Evolutionary conservation across 1,140 invertebrate species (phyloP).

Genomic region (Drosophila nigromelanica): DNA sequence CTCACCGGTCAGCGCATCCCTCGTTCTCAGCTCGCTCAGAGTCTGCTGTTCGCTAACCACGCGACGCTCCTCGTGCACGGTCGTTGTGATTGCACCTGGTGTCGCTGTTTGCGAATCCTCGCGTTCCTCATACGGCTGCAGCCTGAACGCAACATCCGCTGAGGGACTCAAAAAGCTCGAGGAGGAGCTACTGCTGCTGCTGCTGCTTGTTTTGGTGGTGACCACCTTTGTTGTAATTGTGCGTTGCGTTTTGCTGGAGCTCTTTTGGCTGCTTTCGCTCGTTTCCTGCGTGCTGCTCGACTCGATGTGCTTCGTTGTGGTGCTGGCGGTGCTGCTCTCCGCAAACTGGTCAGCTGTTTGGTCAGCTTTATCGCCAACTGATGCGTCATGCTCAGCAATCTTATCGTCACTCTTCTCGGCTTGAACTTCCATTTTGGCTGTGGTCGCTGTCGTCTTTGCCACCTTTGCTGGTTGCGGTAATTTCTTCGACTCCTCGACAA

Average conservation of each 20-base stretch:
- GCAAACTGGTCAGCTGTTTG: conserved; percentile 35
- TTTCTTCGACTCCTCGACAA: conserved; percentile 70
- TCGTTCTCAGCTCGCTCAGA: conserved; percentile 65
- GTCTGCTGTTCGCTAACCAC: conserved; percentile 71
- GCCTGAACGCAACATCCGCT: conserved; percentile 63
- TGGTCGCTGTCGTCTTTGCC: conserved; percentile 4
- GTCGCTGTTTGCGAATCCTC: conserved; percentile 4
- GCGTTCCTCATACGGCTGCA: conserved; percentile 71
- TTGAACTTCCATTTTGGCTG: conserved; percentile 60
- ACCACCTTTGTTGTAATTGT: conserved; percentile 63
- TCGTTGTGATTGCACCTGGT: conserved; percentile 40
- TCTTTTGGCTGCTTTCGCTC: conserved; percentile 32
- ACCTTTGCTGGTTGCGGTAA: conserved; percentile 45
- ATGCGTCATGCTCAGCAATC: conserved; percentile 60
- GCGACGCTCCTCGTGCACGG: conserved; percentile 66
- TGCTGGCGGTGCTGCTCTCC: conserved; percentile 20
- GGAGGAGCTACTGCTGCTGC: conserved; percentile 10
- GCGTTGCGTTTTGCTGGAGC: conserved; percentile 46
- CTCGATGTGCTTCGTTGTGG: conserved; percentile 35
- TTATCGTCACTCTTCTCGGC: conserved; percentile 54
- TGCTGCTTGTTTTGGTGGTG: conserved; percentile 57
- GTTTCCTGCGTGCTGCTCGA: conserved; percentile 28
- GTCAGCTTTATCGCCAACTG: conserved; percentile 13
- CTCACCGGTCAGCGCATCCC: conserved; percentile 64
- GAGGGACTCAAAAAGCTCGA: conserved; percentile 24